These are phyloP conservation scores for Cyprinodon diabolis DNA, from an alignment of 2,797 vertebrate genomes.

Conservation along the genomic window DNA sequence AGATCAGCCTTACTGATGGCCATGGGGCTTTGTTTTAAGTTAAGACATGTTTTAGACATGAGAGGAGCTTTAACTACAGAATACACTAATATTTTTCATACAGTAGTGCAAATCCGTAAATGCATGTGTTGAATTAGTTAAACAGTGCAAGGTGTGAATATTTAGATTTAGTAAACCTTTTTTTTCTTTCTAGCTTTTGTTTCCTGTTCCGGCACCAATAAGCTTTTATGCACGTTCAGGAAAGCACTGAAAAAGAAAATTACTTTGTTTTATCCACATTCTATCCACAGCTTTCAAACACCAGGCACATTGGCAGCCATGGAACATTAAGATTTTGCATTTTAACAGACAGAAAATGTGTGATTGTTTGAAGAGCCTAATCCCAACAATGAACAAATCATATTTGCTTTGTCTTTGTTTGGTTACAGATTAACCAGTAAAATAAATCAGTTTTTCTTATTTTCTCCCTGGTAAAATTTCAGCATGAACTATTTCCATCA, in stretches of 20 bases:
- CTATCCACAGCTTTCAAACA: background rate
- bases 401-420: background rate
- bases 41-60: background rate
- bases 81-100: background rate
- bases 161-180: background rate
- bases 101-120: background rate
- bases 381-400: background rate
- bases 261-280: background rate
- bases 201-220: background rate
- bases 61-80: background rate
- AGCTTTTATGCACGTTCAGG: background rate
- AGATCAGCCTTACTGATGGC: conserved; percentile 3
- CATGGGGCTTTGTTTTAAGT: background rate
- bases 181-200: background rate
- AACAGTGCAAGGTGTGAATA: background rate
- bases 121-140: background rate
- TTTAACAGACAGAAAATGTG: background rate
- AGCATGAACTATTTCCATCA: no score
- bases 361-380: background rate
- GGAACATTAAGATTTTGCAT: background rate
- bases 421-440: background rate
- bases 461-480: no score
- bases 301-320: background rate
- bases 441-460: no score
- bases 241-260: background rate